These are phyloP conservation scores for Heteropelma amictum DNA, from an alignment of 2,888 invertebrate genomes.

Conservation along the genomic window DNA sequence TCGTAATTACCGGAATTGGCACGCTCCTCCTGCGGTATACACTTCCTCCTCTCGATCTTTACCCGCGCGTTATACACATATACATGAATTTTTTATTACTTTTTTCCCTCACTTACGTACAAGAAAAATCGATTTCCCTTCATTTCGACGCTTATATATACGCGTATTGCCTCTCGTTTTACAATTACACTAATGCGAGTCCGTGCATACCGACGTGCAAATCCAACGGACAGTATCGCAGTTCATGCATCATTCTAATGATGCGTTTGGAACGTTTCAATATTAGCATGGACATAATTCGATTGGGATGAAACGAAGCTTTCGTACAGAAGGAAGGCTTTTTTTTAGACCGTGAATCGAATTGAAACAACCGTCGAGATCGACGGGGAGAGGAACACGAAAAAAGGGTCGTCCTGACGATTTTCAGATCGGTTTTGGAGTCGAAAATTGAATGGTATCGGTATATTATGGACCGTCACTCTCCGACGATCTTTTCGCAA, in stretches of 20 bases:
- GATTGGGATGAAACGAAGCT: too few relatives aligned
- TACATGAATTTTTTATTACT: background rate
- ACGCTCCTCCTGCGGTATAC: constrained; percentile 46
- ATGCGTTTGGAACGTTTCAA: background rate
- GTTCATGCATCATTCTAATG: background rate
- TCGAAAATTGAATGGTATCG: too few relatives aligned
- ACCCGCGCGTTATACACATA: constrained; percentile 5
- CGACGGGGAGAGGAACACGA: too few relatives aligned
- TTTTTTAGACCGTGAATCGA: too few relatives aligned
- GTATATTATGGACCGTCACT: too few relatives aligned
- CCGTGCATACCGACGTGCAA: background rate
- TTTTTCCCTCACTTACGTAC: background rate
- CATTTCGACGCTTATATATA: constrained; percentile 33
- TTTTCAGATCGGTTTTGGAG: too few relatives aligned
- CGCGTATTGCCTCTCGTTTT: background rate
- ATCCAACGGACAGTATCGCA: too few relatives aligned
- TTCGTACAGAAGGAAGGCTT: too few relatives aligned
- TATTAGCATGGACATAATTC: background rate
- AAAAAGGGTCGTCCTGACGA: too few relatives aligned
- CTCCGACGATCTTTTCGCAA: too few relatives aligned
- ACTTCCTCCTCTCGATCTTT: constrained; percentile 39
- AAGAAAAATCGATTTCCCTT: constrained; percentile 53
- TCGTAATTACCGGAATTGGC: constrained; percentile 57
- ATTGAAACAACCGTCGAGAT: too few relatives aligned
- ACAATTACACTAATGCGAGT: background rate